Conservation (phyloP, 1,140 invertebrate genomes). For the Chironomus striatipennis region DNA sequence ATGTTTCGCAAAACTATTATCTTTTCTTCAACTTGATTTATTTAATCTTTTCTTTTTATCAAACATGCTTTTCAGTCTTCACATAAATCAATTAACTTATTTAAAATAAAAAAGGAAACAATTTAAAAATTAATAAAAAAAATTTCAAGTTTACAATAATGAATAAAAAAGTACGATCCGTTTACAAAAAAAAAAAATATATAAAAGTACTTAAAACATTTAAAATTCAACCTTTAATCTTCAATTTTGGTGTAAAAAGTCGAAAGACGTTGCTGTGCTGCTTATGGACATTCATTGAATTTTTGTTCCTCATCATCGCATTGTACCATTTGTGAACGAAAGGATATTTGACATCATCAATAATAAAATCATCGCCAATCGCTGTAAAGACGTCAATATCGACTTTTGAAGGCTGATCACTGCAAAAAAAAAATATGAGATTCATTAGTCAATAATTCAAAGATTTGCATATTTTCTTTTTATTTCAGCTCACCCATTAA, state of each 20-base stretch:
- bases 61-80: no score
- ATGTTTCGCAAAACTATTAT: no score
- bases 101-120: no score
- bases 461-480: neutral
- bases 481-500: neutral
- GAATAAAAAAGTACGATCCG: no score
- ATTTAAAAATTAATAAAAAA: no score
- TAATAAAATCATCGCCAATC: conserved; percentile 44
- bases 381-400: conserved; percentile 63
- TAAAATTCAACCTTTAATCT: neutral
- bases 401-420: conserved; percentile 55
- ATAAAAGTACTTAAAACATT: neutral
- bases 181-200: no score
- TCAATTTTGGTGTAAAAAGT: conserved; percentile 1
- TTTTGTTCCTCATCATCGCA: neutral
- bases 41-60: no score
- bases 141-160: no score
- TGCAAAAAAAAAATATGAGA: conserved; percentile 37
- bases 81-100: no score
- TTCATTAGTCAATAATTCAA: conserved; percentile 37
- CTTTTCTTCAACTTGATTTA: no score
- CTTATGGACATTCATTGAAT: neutral
- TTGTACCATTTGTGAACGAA: conserved; percentile 54
- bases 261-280: neutral
- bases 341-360: conserved; percentile 47